Base-by-base conservation (phyloP, 2,888 invertebrate species). In the Ariolimax columbianus region DNA sequence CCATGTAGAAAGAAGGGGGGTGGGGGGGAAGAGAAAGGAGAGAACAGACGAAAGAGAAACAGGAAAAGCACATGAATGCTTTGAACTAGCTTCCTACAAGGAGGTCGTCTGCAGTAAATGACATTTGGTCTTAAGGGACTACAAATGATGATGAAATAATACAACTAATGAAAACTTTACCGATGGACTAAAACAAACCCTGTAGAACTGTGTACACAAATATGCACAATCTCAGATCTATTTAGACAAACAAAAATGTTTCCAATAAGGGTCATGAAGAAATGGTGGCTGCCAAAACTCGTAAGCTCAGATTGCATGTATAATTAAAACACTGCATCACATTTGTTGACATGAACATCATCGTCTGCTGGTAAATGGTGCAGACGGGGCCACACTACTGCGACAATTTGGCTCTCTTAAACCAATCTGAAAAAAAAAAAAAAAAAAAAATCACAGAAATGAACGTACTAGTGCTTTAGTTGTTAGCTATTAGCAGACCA, bases 381-480 rank as follows among this genome's bases (percentile, higher is more conserved):
- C 75, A 33, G 86, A 77, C 30, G 86, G 86, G 51, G 83, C 86
- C 47, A 85, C 87, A 86, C 91, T 91, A 86, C 92, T 92, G 83
- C 92, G 89, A 88, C 91, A 91, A 83, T 88, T 90, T n/a, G 89
- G 91, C 86, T 90, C 89, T 70, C 89, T 87, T 85, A 92, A 84
- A 38, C 90, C 91, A 84, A 86, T 89, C 92, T 92, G 90, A 77
- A 91, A 91, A 40, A 78, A 40, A 51, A 43, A 63, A 40, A 83
- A 68, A 83, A 63, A 63, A 47, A 55, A 55, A 55, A 2, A n/a
- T n/a, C n/a, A n/a, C n/a, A n/a, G n/a, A n/a, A n/a, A n/a, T n/a
- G n/a, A n/a, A n/a, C n/a, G n/a, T n/a, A n/a, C n/a, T n/a, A n/a
- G n/a, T n/a, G n/a, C n/a, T n/a, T n/a, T n/a, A n/a, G n/a, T n/a